Evolutionary conservation across 2,888 invertebrate species (phyloP).

Genomic region (Amiota minor): DNA sequence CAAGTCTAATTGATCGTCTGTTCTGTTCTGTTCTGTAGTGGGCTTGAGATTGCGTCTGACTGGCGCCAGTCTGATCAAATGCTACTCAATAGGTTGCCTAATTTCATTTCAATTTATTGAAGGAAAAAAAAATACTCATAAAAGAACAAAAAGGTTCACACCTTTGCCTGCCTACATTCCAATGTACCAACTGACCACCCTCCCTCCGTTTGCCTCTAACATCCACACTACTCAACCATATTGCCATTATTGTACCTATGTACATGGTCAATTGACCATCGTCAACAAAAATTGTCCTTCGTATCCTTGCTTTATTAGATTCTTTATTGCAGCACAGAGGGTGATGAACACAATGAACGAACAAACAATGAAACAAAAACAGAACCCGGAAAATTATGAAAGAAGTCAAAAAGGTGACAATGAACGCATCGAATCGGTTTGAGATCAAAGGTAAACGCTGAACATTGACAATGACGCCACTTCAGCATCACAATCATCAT

Average conservation of each 20-base stretch:
- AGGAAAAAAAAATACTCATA: not conserved
- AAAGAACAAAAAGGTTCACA: conserved; percentile 16
- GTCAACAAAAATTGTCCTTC: conserved; percentile 4
- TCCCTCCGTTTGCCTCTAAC: no score
- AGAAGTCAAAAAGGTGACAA: conserved; percentile 46
- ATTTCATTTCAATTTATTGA: conserved; percentile 18
- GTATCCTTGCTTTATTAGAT: not conserved
- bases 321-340: not conserved
- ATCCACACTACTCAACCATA: not conserved
- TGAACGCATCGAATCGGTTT: not conserved
- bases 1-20: no score
- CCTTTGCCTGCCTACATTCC: no score
- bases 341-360: not conserved
- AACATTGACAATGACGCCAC: not conserved
- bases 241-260: no score
- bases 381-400: conserved; percentile 60
- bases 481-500: no score
- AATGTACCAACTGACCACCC: not conserved
- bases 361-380: conserved; percentile 26
- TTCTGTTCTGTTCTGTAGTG: no score
- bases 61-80: conserved; percentile 42
- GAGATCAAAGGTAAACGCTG: conserved; percentile 53
- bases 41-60: conserved; percentile 31
- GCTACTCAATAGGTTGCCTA: conserved; percentile 21
- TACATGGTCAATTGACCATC: not conserved